Base-by-base conservation (phyloP, 2,797 vertebrate species). In the Cheirogaleus major region DNA sequence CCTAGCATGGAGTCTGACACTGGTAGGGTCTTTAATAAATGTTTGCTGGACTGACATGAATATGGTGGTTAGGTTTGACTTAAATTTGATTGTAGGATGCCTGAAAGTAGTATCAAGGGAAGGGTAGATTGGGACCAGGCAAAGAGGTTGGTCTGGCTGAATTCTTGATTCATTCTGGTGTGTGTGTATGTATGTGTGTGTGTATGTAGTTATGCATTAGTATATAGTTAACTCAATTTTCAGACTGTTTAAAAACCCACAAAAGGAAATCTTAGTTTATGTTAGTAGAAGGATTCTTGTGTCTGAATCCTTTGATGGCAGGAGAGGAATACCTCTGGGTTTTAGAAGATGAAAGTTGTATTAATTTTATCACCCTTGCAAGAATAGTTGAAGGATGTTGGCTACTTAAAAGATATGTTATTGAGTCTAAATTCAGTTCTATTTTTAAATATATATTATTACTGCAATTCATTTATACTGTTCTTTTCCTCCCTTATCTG, bases 191-290 rank as follows among this genome's bases (percentile, higher is more conserved):
- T n/a, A n/a, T n/a, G 69, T 48, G 38, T 80, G 18, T 67, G 32
- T 43, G 12, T 7, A 35, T 61, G 50, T 91, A 55, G 43, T 52
- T 84, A 80, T 59, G 7, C 11, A 78, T 93, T 89, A 91, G 45
- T 32, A 43, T 88, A 67, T 93, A 81, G 65, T 88, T 86, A 90
- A 69, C 45, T 82, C 4, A 27, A 9, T 69, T 86, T 95, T 93
- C 55, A 91, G 41, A 80, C 11, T 41, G 43, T 59, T 97, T 86
- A 89, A 59, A 96, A 95, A 38, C 86, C 35, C 23, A 78, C 61
- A 63, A 79, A 78, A 93, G 48, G 55, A 95, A 78, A 88, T 82
- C 35, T 91, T 96, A 91, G 13, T 95, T 96, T 95, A 75, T 93
- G 38, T 82, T 82, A 38, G 20, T 81, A 78, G 70, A 75, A 94